These are phyloP conservation scores for Drosophila melanosoma DNA, from an alignment of 2,888 invertebrate species.

Conservation along the genomic window DNA sequence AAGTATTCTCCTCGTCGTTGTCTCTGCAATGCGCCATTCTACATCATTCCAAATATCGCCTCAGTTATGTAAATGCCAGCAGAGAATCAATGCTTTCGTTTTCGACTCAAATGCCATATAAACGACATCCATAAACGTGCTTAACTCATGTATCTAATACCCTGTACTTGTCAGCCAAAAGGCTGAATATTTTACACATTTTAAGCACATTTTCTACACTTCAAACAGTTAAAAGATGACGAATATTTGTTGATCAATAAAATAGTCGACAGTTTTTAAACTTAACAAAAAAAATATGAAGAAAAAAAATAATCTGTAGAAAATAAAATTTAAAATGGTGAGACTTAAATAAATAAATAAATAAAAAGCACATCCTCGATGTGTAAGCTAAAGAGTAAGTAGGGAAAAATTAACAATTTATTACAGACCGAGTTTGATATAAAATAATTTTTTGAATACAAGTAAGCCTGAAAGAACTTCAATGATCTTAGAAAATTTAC, in stretches of 20 bases:
- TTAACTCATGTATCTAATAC: conserved; percentile 41
- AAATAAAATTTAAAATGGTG: background rate
- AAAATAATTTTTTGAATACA: no score
- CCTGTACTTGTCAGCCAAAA: background rate
- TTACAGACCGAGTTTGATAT: no score
- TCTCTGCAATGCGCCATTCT: conserved; percentile 63
- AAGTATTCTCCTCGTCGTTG: conserved; percentile 30
- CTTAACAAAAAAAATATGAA: background rate
- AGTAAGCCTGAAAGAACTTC: no score
- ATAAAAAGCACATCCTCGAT: no score
- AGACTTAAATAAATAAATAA: no score
- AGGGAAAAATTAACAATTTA: no score
- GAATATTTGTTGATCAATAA: background rate
- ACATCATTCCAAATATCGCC: conserved; percentile 43
- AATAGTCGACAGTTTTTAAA: background rate
- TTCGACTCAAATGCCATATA: conserved; percentile 71
- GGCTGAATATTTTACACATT: background rate
- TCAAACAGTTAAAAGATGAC: background rate
- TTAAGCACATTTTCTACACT: background rate
- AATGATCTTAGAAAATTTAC: no score
- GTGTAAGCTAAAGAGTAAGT: no score
- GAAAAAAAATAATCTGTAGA: background rate
- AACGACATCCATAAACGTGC: conserved; percentile 59
- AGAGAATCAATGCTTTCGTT: conserved; percentile 68
- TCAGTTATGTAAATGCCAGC: conserved; percentile 64